Evolutionary conservation across 2,113 vertebrate genomes (phyloP).

Genomic region (Barnardius zonarius): DNA sequence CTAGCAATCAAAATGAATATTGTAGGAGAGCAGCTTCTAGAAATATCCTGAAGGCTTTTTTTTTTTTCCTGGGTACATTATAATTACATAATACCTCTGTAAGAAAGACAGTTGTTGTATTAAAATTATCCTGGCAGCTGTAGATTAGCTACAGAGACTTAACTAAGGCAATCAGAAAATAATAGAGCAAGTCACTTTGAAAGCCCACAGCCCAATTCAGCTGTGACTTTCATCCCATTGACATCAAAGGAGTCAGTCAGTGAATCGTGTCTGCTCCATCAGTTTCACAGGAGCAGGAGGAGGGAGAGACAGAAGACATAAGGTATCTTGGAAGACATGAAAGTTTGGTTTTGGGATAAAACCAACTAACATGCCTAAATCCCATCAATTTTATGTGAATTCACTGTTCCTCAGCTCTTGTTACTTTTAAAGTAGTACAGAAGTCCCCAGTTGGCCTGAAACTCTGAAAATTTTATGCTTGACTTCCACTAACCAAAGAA

Average conservation of each 20-base stretch:
- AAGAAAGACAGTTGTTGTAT: neutral
- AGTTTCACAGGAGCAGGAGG: neutral
- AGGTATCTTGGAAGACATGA: neutral
- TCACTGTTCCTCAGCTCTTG: neutral
- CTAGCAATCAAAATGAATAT: neutral
- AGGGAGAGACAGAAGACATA: neutral
- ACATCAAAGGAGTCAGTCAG: conserved; percentile 27
- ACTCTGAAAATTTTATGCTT: neutral
- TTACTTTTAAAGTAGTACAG: neutral
- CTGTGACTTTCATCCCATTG: neutral
- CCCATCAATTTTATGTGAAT: neutral
- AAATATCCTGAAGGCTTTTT: neutral
- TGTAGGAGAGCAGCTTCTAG: neutral
- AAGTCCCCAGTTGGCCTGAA: neutral
- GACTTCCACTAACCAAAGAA: neutral
- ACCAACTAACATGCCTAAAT: neutral
- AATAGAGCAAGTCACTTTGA: neutral
- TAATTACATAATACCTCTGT: neutral
- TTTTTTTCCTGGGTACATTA: neutral
- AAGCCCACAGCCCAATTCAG: neutral
- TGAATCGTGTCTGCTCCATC: neutral
- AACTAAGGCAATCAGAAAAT: conserved; percentile 20
- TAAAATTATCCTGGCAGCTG: neutral
- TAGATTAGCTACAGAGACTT: neutral
- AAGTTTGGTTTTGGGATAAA: neutral